Evolutionary conservation across 1,140 invertebrate genomes (phyloP).

Genomic region (Thalassaphorura encarpata): DNA sequence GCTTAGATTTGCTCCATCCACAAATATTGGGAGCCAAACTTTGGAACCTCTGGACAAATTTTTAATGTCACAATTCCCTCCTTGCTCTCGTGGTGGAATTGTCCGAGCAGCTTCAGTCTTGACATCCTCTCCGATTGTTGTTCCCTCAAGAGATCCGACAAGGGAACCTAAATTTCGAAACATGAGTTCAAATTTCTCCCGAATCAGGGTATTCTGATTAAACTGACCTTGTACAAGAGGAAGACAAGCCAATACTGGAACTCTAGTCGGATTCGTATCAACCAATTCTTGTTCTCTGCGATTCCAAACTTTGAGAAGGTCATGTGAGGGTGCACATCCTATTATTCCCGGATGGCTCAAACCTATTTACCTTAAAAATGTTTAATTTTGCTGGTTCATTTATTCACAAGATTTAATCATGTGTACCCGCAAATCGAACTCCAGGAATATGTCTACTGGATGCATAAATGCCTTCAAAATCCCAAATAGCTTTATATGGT

Average conservation of each 20-base stretch:
- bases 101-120: slow-evolving; percentile 18
- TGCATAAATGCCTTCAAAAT: slow-evolving; percentile 26
- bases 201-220: no score
- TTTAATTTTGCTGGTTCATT: background rate
- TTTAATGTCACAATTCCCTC: slow-evolving; percentile 27
- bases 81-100: slow-evolving; percentile 23
- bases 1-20: slow-evolving; percentile 20
- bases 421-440: slow-evolving; percentile 12
- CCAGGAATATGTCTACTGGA: slow-evolving; percentile 26
- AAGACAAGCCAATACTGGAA: slow-evolving; percentile 10
- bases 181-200: no score
- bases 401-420: background rate
- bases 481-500: slow-evolving; percentile 22
- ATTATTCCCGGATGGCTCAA: slow-evolving; percentile 24
- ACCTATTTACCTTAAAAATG: no score
- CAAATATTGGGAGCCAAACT: slow-evolving; percentile 22
- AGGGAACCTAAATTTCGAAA: slow-evolving; percentile 14
- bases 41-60: slow-evolving; percentile 23
- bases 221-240: background rate
- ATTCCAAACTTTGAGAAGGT: slow-evolving; percentile 20
- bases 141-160: slow-evolving; percentile 13
- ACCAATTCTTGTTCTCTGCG: slow-evolving; percentile 16
- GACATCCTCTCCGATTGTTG: background rate
- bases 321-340: slow-evolving; percentile 14
- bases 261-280: background rate